phyloP scores from a whole-genome alignment of 2,113 vertebrate genomes.

The Corythoichthys haematopterus region DNA sequence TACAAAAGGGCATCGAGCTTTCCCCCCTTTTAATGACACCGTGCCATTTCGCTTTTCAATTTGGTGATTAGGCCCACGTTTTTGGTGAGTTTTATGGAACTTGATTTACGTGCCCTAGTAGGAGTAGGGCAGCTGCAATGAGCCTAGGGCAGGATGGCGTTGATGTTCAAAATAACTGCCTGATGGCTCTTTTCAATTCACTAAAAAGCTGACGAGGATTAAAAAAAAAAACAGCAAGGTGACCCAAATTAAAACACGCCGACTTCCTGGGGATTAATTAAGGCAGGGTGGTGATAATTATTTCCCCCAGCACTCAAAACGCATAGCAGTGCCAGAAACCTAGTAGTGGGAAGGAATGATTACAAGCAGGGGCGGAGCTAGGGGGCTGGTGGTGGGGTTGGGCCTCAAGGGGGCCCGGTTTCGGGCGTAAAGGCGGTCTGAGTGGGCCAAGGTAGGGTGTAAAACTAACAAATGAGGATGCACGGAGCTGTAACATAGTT shows the following conservation, averaged over 20 bases:
- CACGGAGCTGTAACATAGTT: no score
- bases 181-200: conserved; percentile 17
- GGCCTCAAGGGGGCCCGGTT: no score
- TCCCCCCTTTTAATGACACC: conserved; percentile 46
- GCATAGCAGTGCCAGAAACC: background rate
- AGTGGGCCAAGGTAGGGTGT: no score
- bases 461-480: no score
- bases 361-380: no score
- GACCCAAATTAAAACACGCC: conserved; percentile 26
- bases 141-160: conserved; percentile 13
- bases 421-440: no score
- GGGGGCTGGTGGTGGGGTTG: no score
- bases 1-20: conserved; percentile 40
- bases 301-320: background rate
- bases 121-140: conserved; percentile 33
- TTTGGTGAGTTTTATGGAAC: conserved; percentile 42
- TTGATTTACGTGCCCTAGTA: conserved; percentile 51
- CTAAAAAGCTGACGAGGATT: conserved; percentile 17
- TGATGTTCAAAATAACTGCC: conserved; percentile 20
- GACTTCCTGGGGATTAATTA: background rate
- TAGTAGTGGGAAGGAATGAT: background rate
- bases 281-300: background rate
- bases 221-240: conserved; percentile 27
- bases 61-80: conserved; percentile 61
- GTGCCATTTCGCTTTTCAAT: conserved; percentile 55